A percentile compares a stretch with the other conserved stretches of the same genome.
These are phyloP conservation scores for Tapirus terrestris DNA, from an alignment of 2,113 vertebrate species.

Conservation along the genomic window DNA sequence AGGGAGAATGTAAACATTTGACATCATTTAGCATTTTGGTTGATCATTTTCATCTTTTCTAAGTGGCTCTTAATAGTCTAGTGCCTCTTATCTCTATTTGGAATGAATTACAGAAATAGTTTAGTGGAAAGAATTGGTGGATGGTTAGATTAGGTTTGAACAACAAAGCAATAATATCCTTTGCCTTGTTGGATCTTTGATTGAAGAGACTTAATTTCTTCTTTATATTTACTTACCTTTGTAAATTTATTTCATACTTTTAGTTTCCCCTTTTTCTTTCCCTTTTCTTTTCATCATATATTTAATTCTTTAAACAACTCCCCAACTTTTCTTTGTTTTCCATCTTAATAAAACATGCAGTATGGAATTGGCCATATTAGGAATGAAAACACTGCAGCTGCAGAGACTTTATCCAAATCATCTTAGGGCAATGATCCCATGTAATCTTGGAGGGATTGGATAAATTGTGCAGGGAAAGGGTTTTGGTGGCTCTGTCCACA, in stretches of 20 bases:
- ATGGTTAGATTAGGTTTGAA: neutral
- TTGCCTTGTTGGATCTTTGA: neutral
- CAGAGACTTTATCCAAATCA: neutral
- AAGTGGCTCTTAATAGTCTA: neutral
- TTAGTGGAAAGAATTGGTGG: neutral
- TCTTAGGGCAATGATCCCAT: neutral
- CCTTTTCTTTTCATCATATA: neutral
- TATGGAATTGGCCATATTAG: neutral
- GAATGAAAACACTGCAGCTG: neutral
- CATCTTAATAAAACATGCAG: neutral
- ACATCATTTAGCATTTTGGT: neutral
- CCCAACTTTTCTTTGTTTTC: neutral
- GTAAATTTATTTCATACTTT: neutral
- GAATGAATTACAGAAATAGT: neutral
- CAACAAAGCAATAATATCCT: neutral
- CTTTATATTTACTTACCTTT: neutral
- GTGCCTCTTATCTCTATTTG: neutral
- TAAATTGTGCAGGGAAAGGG: neutral
- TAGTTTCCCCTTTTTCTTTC: neutral
- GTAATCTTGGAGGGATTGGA: neutral
- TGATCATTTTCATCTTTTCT: constrained; percentile 11
- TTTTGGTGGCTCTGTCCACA: neutral
- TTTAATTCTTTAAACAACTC: neutral
- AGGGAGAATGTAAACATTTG: neutral
- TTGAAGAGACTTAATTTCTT: constrained; percentile 1